Base-by-base conservation (phyloP, 2,888 invertebrate genomes). In the Operophtera brumata region DNA sequence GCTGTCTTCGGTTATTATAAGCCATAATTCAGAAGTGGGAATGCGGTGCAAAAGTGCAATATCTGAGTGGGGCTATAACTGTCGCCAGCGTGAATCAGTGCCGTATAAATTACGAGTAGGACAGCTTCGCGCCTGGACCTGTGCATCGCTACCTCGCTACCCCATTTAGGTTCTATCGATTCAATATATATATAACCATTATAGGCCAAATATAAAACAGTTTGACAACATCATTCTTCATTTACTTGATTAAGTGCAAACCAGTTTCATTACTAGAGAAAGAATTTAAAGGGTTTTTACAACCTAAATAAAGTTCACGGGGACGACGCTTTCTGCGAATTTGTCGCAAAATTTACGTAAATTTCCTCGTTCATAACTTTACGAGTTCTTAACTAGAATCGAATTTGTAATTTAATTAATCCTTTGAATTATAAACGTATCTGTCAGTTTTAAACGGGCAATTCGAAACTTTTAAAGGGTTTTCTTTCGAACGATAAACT, bases 51-150 rank as follows among this genome's bases (percentile, higher is more conserved):
- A 83, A 83, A 85, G 86, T 84, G 85, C 84, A 86, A 86, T 86
- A 86, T 86, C 83, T 81, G 79, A 79, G 72, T 75, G 62, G 71
- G 72, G 84, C 86, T 82, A 85, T 85, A 85, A 85, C 83, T 84
- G 86, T 87, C 86, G 84, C 76, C 85, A 69, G 76, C 80, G 88
- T 87, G 87, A 89, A 88, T 90, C 88, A 88, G 78, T 79, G 80
- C 73, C 69, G 62, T 71, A 86, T 88, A 88, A 87, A 87, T 88
- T 80, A 72, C 57, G 65, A 8, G 66, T 69, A 71, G 77, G 81
- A 86, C 85, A 78, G 79, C 73, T 34, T 50, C 50, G 40, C 46
- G 46, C 32, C 32, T 35, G 48, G 48, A 57, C 45, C 52, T 37
- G 46, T 36, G 39, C 42, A 34, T 48, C 45, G 56, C 40, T 36